Percentiles rank a stretch among this genome's conserved stretches.
Conservation (phyloP, 2,888 invertebrate genomes). For the Cancer borealis region DNA sequence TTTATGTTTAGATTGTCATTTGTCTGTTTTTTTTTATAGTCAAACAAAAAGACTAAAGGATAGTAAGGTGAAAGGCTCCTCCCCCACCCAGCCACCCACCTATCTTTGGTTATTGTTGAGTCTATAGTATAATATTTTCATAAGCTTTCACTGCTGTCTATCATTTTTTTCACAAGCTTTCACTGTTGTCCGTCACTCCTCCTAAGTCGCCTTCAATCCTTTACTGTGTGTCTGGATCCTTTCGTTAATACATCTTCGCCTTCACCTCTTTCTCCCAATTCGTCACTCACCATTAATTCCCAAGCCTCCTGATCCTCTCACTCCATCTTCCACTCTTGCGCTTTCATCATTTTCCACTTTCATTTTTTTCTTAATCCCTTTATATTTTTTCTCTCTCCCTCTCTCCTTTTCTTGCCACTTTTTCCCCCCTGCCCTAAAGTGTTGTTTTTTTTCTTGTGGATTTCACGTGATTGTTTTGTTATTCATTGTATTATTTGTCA, state of each 20-base stretch:
- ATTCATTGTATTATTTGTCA: neutral
- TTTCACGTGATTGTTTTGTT: neutral
- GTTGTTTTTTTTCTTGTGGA: neutral
- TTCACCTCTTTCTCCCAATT: conserved; percentile 20
- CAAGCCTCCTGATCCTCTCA: neutral
- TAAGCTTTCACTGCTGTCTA: neutral
- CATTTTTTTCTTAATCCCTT: neutral
- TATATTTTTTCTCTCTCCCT: neutral
- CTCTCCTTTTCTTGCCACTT: neutral
- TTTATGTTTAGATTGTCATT: neutral
- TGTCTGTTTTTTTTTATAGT: too few species aligned
- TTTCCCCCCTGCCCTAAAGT: neutral
- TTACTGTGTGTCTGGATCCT: conserved; percentile 1
- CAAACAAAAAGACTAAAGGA: too few species aligned
- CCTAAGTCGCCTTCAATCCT: neutral
- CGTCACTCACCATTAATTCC: neutral
- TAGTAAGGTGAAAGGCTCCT: too few species aligned
- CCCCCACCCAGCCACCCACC: neutral
- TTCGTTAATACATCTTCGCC: neutral
- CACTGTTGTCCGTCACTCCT: neutral
- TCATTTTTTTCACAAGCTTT: neutral
- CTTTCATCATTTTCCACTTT: neutral
- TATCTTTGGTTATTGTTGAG: neutral
- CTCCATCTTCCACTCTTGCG: neutral
- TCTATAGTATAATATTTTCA: neutral